These are phyloP conservation scores for Eupithecia dodoneata DNA, from an alignment of 2,888 invertebrate genomes.

Conservation along the genomic window DNA sequence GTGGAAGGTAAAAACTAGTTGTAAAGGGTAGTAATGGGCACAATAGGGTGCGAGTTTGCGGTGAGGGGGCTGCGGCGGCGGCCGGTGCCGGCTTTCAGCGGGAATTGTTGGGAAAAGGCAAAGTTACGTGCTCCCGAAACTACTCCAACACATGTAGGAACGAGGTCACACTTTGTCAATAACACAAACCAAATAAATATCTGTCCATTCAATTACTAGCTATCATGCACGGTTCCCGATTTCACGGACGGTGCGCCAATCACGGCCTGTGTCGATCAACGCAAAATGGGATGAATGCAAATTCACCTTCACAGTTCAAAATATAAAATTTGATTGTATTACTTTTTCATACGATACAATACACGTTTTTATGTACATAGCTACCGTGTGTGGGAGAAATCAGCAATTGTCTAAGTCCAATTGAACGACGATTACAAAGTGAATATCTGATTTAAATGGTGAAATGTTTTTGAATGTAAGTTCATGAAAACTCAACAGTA, in stretches of 20 bases:
- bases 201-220: constrained; percentile 48
- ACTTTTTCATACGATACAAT: constrained; percentile 9
- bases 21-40: constrained; percentile 68
- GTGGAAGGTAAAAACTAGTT: constrained; percentile 63
- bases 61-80: constrained; percentile 58
- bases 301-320: constrained; percentile 17
- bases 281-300: constrained; percentile 24
- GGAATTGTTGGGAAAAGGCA: constrained; percentile 52
- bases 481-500: neutral
- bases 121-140: constrained; percentile 66
- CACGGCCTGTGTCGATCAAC: constrained; percentile 27
- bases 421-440: neutral
- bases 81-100: constrained; percentile 62
- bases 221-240: constrained; percentile 31
- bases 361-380: neutral
- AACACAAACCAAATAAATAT: constrained; percentile 53
- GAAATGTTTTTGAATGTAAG: neutral
- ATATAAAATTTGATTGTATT: constrained; percentile 14
- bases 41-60: constrained; percentile 69
- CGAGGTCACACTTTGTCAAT: constrained; percentile 59
- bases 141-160: constrained; percentile 59
- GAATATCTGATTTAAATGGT: constrained; percentile 5
- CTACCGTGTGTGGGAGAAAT: neutral
- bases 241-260: constrained; percentile 28
- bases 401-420: neutral